Evolutionary conservation across 1,140 invertebrate genomes (phyloP).

Genomic region (Panagrolaimus sp.): DNA sequence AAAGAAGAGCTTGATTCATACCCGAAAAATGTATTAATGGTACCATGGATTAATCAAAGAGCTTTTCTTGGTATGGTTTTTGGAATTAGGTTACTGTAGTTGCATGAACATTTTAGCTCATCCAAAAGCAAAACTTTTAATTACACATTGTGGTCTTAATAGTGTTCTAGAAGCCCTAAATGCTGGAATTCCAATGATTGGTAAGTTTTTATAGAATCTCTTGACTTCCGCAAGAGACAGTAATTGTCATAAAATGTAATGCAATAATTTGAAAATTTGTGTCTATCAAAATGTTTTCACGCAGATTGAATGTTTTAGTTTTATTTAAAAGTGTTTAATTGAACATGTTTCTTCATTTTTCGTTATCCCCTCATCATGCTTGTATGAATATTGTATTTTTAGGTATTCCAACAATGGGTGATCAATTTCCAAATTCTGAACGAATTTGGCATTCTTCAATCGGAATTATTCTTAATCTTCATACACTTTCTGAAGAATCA

Average conservation of each 20-base stretch:
- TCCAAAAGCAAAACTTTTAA: neutral
- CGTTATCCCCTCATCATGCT: too few species aligned
- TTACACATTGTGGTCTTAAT: neutral
- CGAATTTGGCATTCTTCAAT: neutral
- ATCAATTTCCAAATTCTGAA: neutral
- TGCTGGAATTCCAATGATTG: constrained; percentile 4
- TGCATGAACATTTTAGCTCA: neutral
- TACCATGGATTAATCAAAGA: neutral
- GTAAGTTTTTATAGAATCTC: neutral
- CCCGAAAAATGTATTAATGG: neutral
- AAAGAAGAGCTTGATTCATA: neutral
- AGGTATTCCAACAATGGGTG: neutral
- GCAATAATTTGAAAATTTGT: too few species aligned
- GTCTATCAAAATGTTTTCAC: too few species aligned
- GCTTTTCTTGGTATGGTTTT: neutral
- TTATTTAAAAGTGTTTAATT: too few species aligned
- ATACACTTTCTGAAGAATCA: neutral
- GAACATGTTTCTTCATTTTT: too few species aligned
- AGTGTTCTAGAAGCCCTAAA: neutral
- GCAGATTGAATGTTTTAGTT: too few species aligned
- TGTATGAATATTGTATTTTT: neutral
- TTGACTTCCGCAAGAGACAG: too few species aligned
- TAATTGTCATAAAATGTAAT: too few species aligned
- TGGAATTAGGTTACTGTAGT: neutral
- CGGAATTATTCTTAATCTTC: neutral